Evolutionary conservation across 2,888 invertebrate genomes (phyloP).

Genomic region (Drosophila subquinaria): DNA sequence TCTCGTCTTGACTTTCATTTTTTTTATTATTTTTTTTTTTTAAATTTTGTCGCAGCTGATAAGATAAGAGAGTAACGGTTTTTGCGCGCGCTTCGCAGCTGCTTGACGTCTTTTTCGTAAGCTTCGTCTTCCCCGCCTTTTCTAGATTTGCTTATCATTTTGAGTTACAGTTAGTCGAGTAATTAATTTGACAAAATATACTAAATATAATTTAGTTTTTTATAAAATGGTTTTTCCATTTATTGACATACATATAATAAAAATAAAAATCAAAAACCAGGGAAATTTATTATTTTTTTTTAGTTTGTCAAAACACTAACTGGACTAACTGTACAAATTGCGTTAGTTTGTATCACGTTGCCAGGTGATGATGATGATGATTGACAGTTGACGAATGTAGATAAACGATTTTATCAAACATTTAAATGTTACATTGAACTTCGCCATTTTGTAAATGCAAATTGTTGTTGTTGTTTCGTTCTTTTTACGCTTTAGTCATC

Average conservation of each 20-base stretch:
- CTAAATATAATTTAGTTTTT: too few relatives aligned
- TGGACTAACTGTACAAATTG: not conserved
- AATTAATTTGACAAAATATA: not conserved
- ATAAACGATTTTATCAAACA: conserved; percentile 26
- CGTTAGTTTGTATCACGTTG: conserved; percentile 37
- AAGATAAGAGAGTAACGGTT: conserved; percentile 45
- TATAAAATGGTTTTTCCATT: not conserved
- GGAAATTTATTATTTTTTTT: not conserved
- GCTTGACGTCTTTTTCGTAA: conserved; percentile 6
- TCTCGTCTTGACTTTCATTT: not conserved
- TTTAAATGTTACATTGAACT: conserved; percentile 37
- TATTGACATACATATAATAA: not conserved
- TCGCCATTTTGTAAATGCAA: conserved; percentile 24
- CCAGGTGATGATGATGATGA: conserved; percentile 20
- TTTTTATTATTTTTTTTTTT: not conserved
- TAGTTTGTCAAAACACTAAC: not conserved
- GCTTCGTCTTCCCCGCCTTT: not conserved
- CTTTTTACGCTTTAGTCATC: conserved; percentile 54
- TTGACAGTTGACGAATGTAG: conserved; percentile 15
- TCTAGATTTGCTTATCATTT: conserved; percentile 1
- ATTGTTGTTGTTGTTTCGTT: conserved; percentile 13
- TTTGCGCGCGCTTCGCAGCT: conserved; percentile 24
- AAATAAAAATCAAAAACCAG: not conserved
- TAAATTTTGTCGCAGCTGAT: conserved; percentile 37
- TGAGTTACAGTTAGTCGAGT: not conserved